Base-by-base conservation (phyloP, 2,888 invertebrate genomes). In the Trichopria drosophilae region DNA sequence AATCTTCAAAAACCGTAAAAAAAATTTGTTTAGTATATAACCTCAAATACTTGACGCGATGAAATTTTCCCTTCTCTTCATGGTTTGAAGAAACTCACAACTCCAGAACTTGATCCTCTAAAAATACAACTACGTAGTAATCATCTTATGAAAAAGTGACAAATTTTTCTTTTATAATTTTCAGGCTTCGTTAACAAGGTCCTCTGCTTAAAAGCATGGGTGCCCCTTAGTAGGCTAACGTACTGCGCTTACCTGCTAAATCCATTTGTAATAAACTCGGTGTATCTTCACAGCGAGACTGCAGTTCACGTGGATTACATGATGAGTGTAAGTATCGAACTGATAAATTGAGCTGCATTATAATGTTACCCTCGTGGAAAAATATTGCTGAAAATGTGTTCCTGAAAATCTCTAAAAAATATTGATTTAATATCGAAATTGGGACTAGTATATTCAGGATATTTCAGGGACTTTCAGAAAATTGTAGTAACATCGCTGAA, bases 221-320 rank as follows among this genome's bases (percentile, higher is more conserved):
- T 75, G 16, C 76, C 76, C 12, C 43, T 83, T 3, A 82, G 82
- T 62, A 77, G 80, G 53, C 62, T 84, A 23, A 81, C 83, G 0
- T 83, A 81, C 63, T 80, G 80, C 36, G 80, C 81, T 23, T 84
- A 84, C 64, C 71, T 84, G 22, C 57, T 83, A 19, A 82, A 84
- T 73, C 84, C 84, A 1, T 65, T 82, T 26, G 60, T 83, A 9
- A 79, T 82, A 51, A 75, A 73, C 43, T 71, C 80, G 31, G 65
- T 81, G 16, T 80, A 67, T 45, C 60, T 76, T 29, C 62, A 68
- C 24, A 61, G 69, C 26, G 75, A 75, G 50, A 55, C 62, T 3
- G 42, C 69, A 0, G 34, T 64, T 7, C 73, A 69, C 53, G 46
- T 74, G 2, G 76, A 77, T 10, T 51, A 71, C 18, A 47, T 74